Evolutionary conservation across 1,140 invertebrate genomes (phyloP).

Genomic region (Penaeus japonicus): DNA sequence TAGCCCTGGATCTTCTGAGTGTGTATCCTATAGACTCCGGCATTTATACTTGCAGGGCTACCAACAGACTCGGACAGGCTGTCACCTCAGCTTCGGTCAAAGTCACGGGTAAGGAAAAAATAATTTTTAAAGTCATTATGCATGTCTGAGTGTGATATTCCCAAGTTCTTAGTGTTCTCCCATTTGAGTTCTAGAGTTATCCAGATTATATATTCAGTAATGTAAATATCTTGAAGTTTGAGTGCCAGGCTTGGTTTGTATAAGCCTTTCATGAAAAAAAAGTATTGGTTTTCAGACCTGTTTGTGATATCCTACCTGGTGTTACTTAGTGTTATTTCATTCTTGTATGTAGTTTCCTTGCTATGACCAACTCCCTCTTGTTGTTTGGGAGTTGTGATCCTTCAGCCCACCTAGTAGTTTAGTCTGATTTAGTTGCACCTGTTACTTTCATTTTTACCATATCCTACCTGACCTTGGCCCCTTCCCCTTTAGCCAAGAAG

Average conservation of each 20-base stretch:
- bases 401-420: neutral
- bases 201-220: neutral
- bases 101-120: conserved; percentile 71
- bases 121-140: neutral
- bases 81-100: conserved; percentile 88
- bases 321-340: neutral
- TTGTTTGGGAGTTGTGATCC: neutral
- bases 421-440: neutral
- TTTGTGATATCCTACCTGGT: neutral
- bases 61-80: conserved; percentile 92
- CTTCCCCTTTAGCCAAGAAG: conserved; percentile 74
- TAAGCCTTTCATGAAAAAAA: neutral
- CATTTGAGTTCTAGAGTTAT: too few species aligned
- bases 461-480: conserved; percentile 30
- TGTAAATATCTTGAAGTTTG: neutral
- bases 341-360: neutral
- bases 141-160: neutral
- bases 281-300: neutral
- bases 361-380: neutral
- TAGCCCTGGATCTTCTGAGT: conserved; percentile 92
- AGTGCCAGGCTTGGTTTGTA: neutral
- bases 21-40: conserved; percentile 97
- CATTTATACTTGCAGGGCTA: conserved; percentile 91
- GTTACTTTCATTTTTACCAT: too few species aligned
- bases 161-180: neutral